Percentiles rank a stretch among this genome's conserved stretches.
phyloP scores from a whole-genome alignment of 2,888 invertebrate genomes.

The Phoenoteleia sp. region DNA sequence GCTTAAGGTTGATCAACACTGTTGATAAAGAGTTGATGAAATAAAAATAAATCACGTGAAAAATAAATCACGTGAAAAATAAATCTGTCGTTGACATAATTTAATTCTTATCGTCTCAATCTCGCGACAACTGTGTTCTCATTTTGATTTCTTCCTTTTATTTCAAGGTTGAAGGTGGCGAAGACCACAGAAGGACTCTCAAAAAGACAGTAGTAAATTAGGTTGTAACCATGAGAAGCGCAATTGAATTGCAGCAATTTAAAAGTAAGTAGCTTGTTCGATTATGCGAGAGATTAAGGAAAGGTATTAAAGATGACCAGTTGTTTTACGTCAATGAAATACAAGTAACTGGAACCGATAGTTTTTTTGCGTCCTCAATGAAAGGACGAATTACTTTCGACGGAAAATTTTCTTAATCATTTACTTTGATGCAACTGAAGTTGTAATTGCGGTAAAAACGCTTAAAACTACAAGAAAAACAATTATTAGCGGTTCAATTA shows the following conservation, averaged over 20 bases:
- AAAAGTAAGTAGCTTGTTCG: constrained; percentile 81
- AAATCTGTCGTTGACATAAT: not conserved
- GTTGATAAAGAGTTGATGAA: no score
- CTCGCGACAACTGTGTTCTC: constrained; percentile 6
- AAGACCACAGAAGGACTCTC: constrained; percentile 39
- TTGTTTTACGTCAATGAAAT: constrained; percentile 18
- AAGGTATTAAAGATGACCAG: constrained; percentile 30
- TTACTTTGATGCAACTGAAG: no score
- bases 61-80: not conserved
- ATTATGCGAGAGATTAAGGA: constrained; percentile 6
- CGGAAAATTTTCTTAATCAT: not conserved
- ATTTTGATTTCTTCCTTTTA: not conserved
- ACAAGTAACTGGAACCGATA: not conserved
- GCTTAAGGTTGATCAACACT: not conserved
- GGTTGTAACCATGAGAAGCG: constrained; percentile 82
- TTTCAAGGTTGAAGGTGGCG: constrained; percentile 61
- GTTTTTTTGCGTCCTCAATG: not conserved
- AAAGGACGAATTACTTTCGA: not conserved
- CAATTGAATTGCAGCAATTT: constrained; percentile 82
- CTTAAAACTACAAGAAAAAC: no score
- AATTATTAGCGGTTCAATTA: no score
- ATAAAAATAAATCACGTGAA: no score
- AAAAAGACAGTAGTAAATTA: constrained; percentile 38
- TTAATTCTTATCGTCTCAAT: not conserved
- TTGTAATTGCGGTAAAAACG: no score